These are phyloP conservation scores for Nezara viridula DNA, from an alignment of 2,888 invertebrate genomes.

Conservation along the genomic window DNA sequence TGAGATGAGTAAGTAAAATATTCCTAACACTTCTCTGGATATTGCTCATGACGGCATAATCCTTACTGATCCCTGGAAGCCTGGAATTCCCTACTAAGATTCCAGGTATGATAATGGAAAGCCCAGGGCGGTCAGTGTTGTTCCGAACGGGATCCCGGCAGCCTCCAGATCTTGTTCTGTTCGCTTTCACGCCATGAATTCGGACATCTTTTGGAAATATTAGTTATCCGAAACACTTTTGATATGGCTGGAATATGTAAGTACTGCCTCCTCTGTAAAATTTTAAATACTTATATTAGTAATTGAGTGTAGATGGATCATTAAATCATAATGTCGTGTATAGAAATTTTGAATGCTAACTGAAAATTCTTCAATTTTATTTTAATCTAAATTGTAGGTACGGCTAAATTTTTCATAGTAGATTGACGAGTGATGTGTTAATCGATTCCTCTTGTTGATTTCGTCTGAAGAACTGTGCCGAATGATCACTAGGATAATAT, in stretches of 20 bases:
- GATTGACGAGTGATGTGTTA: too few relatives aligned
- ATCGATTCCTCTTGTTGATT: too few relatives aligned
- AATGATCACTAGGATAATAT: too few relatives aligned
- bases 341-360: too few relatives aligned
- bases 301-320: neutral
- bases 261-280: neutral
- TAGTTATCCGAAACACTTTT: neutral
- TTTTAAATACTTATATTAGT: neutral
- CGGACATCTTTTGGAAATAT: neutral
- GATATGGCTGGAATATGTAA: constrained; percentile 14
- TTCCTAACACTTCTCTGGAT: neutral
- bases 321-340: neutral
- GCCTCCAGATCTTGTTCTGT: neutral
- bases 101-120: constrained; percentile 18
- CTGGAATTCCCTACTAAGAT: neutral
- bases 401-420: too few relatives aligned
- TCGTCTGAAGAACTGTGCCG: too few relatives aligned
- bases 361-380: too few relatives aligned
- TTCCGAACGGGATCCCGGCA: neutral
- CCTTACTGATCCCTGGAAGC: neutral
- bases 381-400: too few relatives aligned
- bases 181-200: constrained; percentile 13
- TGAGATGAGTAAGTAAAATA: too few relatives aligned
- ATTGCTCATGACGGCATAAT: neutral
- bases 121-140: neutral